Evolutionary conservation across 2,888 invertebrate genomes (phyloP), one percentile per base, ranked within the genome.

Genomic region (Tachina lurida): DNA sequence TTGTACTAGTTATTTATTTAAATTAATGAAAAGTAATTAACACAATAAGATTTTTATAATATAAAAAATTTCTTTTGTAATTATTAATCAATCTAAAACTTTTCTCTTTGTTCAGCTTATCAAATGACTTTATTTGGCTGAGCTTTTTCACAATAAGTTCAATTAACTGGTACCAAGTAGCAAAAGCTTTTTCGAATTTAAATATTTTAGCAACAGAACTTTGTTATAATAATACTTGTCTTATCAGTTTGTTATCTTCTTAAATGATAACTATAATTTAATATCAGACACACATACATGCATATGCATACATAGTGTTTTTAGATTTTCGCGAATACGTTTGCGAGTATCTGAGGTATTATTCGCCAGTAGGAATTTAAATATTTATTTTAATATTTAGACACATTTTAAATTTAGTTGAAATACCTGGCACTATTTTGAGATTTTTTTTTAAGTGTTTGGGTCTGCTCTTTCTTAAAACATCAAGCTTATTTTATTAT

Each of bases 121-220:
- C 31, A 49, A 68, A 52, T 1, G 13, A 1, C 39, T 68, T 52
- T 68, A 41, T 31, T 54, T 39, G n/a, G 0, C 0, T 56, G 45
- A 76, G 65, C 65, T 67, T 56, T 76, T 47, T 49, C 31, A 47
- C 15, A 41, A 67, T 1, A 39, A 56, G 19, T 31, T 67, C 7
- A 39, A 56, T 22, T 31, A 4, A 31, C 13, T 63, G 15, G n/a
- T 17, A 45, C n/a, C 2, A 56, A 22, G 7, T 22, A 17, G 10
- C 7, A 43, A 75, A 76, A 67, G 62, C 63, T 79, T 79, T 65
- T 56, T 47, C 10, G 41, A 39, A 47, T 56, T 19, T 15, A 10
- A 31, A 39, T 63, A 62, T 15, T 39, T 49, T 31, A 3, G 7
- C 10, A 15, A 19, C 19, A 52, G 22, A 56, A 52, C 39, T 70